Conservation (phyloP, 2,888 invertebrate genomes). For the Leptinotarsa peninsularis region DNA sequence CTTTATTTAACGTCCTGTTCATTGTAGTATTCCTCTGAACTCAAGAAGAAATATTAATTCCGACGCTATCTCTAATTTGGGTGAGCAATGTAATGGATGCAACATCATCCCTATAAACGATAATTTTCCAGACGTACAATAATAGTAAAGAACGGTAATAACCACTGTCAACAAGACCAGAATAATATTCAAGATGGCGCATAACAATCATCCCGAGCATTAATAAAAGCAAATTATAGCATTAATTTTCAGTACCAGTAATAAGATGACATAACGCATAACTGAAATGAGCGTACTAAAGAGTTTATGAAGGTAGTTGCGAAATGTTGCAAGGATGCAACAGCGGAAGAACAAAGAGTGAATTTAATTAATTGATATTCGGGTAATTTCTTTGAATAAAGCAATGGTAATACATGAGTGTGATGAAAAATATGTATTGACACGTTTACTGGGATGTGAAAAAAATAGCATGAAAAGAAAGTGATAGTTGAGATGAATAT, state of each 20-base stretch:
- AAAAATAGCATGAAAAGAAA: too few relatives aligned
- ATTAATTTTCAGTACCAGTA: slow-evolving; percentile 38
- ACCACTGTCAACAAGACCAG: slow-evolving; percentile 40
- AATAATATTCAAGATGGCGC: slow-evolving; percentile 42
- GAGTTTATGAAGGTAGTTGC: slow-evolving; percentile 40
- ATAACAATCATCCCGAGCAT: slow-evolving; percentile 39
- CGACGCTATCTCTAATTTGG: slow-evolving; percentile 9
- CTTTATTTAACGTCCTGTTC: background rate
- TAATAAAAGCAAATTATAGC: slow-evolving; percentile 39
- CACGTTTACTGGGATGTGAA: too few relatives aligned
- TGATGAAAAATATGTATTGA: too few relatives aligned
- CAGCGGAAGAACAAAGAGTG: slow-evolving; percentile 9
- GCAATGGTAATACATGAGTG: too few relatives aligned
- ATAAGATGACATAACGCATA: slow-evolving; percentile 42
- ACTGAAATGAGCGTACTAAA: slow-evolving; percentile 39
- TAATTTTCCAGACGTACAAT: slow-evolving; percentile 34
- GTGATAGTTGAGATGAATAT: too few relatives aligned
- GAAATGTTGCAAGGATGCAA: slow-evolving; percentile 35
- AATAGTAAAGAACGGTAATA: slow-evolving; percentile 37
- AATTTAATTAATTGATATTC: background rate
- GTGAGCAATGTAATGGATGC: slow-evolving; percentile 16
- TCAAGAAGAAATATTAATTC: slow-evolving; percentile 3
- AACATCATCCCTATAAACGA: slow-evolving; percentile 26
- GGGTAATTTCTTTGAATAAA: too few relatives aligned
- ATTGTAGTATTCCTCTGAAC: background rate